Conservation (phyloP, 1,140 invertebrate genomes). For the Cydia fagiglandana region DNA sequence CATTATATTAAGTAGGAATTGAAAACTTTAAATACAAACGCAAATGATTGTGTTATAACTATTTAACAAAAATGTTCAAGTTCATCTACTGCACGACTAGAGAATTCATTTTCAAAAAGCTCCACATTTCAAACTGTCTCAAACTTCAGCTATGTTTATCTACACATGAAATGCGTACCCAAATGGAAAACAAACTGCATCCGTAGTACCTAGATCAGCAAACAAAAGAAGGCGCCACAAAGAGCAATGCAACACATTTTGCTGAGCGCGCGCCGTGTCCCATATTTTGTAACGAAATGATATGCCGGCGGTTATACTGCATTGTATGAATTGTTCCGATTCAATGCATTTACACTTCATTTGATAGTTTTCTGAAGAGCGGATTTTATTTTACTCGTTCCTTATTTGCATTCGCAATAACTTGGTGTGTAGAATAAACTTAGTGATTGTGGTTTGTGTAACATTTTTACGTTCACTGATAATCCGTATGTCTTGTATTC, state of each 20-base stretch:
- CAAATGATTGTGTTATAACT: too few species aligned
- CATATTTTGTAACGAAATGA: constrained; percentile 74
- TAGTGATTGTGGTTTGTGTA: neutral
- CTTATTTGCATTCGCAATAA: neutral
- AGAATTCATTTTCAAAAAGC: neutral
- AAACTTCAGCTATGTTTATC: constrained; percentile 15
- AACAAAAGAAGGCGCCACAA: constrained; percentile 63
- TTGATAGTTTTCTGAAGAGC: constrained; percentile 16
- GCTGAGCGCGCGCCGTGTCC: constrained; percentile 65
- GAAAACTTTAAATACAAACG: too few species aligned
- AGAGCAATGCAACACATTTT: constrained; percentile 73
- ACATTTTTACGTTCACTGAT: neutral
- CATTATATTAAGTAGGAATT: neutral
- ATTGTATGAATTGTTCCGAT: constrained; percentile 34
- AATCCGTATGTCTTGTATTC: neutral
- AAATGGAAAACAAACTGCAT: constrained; percentile 32
- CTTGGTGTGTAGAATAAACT: neutral
- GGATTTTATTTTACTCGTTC: constrained; percentile 20
- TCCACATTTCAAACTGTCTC: neutral
- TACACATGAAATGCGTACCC: constrained; percentile 26
- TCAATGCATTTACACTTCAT: constrained; percentile 34
- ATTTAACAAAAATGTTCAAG: neutral
- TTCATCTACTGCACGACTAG: neutral
- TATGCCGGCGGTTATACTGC: constrained; percentile 56
- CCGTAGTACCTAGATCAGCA: constrained; percentile 50